Conservation (phyloP, 1,140 invertebrate genomes). For the Plectrocnemia conspersa region DNA sequence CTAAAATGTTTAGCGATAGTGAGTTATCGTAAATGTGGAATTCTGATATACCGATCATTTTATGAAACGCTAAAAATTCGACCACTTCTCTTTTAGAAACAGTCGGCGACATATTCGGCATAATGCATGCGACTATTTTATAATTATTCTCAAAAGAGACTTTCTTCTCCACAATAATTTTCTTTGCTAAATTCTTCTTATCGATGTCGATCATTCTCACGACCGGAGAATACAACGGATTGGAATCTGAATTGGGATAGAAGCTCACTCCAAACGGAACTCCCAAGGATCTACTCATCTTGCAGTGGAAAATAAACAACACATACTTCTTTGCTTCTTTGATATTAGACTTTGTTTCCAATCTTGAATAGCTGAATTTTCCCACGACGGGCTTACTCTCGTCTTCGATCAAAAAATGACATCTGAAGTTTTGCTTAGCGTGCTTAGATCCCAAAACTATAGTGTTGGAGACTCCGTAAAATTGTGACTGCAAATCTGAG, state of each 20-base stretch:
- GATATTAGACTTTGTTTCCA: conserved; percentile 31
- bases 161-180: conserved; percentile 4
- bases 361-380: conserved; percentile 45
- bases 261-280: conserved; percentile 53
- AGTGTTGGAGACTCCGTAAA: conserved; percentile 43
- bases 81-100: conserved; percentile 51
- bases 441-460: conserved; percentile 49
- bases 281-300: conserved; percentile 43
- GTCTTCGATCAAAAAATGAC: conserved; percentile 55
- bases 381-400: conserved; percentile 49
- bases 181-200: conserved; percentile 19
- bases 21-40: conserved; percentile 55
- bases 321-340: conserved; percentile 38
- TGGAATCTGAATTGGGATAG: conserved; percentile 48
- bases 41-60: conserved; percentile 52
- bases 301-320: conserved; percentile 51
- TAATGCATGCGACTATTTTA: conserved; percentile 51
- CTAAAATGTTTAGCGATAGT: conserved; percentile 52
- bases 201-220: conserved; percentile 44
- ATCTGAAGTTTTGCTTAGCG: conserved; percentile 46
- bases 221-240: conserved; percentile 50
- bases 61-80: conserved; percentile 56
- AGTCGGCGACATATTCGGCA: conserved; percentile 48
- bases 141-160: conserved; percentile 49
- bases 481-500: conserved; percentile 33